phyloP scores from a whole-genome alignment of 1,140 invertebrate genomes.

The Cotesia vestalis region DNA sequence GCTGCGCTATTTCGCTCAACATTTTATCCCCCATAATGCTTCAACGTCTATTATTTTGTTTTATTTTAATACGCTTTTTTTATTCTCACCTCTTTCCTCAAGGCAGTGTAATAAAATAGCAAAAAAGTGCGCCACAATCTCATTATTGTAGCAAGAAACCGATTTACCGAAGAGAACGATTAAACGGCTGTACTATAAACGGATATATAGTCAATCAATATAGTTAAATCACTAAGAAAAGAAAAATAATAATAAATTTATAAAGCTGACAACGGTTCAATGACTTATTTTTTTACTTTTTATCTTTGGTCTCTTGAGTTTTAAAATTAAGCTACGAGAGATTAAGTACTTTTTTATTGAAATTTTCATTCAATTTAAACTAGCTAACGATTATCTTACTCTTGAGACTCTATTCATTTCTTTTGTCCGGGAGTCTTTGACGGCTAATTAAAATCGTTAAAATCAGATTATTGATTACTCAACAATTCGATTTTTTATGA shows the following conservation, averaged over 20 bases:
- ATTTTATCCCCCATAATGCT: slow-evolving; percentile 3
- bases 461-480: neutral
- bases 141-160: too few relatives aligned
- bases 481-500: neutral
- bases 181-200: neutral
- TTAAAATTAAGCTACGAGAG: neutral
- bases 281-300: neutral
- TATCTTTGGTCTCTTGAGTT: neutral
- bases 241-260: neutral
- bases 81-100: neutral
- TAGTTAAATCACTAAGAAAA: too few relatives aligned
- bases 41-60: neutral
- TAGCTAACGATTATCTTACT: slow-evolving; percentile 18
- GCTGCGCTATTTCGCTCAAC: neutral
- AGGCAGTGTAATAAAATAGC: too few relatives aligned
- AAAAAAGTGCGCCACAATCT: too few relatives aligned
- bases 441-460: slow-evolving; percentile 1
- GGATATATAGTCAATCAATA: neutral
- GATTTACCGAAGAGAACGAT: too few relatives aligned
- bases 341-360: slow-evolving; percentile 7
- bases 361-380: slow-evolving; percentile 11
- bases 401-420: slow-evolving; percentile 3
- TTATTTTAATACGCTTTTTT: neutral
- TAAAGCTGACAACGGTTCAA: neutral
- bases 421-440: neutral